A percentile compares a stretch with the other conserved stretches of the same genome.
Conservation (phyloP, 1,140 invertebrate species). For the Glomeris maerens region DNA sequence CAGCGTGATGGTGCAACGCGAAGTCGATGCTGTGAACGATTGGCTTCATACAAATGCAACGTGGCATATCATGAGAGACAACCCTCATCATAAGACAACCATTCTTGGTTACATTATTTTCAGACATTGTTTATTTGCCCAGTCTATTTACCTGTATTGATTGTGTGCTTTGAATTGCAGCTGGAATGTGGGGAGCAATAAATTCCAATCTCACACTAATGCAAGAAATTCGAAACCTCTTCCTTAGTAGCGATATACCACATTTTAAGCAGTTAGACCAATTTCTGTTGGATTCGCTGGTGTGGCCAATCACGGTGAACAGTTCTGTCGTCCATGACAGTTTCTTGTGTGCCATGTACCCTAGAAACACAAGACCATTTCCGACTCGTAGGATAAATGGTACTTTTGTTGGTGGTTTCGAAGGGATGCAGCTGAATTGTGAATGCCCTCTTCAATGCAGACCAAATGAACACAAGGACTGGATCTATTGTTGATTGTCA, state of each 20-base stretch:
- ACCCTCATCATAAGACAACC: conserved; percentile 13
- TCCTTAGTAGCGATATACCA: neutral
- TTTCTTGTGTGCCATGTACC: neutral
- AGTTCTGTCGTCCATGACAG: conserved; percentile 7
- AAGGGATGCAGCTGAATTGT: neutral
- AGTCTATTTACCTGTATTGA: neutral
- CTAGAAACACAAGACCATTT: neutral
- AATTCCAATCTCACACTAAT: neutral
- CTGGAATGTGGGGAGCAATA: conserved; percentile 1
- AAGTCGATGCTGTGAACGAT: conserved; percentile 18
- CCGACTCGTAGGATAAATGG: neutral
- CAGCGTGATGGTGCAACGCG: conserved; percentile 13
- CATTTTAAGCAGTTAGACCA: neutral
- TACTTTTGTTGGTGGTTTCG: neutral
- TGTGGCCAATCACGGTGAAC: neutral
- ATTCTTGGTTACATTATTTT: neutral
- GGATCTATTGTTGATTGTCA: conserved; percentile 4
- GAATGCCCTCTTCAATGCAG: neutral
- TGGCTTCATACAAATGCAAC: conserved; percentile 18
- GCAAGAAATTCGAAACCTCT: neutral
- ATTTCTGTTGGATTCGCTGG: neutral
- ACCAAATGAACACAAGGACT: neutral
- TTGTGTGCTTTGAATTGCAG: neutral
- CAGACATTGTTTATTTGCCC: neutral
- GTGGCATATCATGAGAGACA: conserved; percentile 22